Evolutionary conservation across 2,888 invertebrate genomes (phyloP).

Genomic region (Zelleria hepariella): DNA sequence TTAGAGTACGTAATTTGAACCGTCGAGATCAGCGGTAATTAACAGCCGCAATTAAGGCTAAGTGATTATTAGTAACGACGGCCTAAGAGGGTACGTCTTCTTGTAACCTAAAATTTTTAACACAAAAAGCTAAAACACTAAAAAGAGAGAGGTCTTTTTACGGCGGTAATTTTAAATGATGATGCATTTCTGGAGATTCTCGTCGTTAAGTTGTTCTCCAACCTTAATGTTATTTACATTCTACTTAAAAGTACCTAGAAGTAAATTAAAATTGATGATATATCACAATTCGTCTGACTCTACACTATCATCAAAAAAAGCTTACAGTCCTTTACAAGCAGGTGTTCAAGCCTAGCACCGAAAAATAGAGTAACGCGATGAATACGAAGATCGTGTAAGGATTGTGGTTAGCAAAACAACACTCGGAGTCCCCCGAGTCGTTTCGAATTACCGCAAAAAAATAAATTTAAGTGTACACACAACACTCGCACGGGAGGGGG

Average conservation of each 20-base stretch:
- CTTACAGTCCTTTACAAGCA: neutral
- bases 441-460: conserved; percentile 58
- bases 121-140: neutral
- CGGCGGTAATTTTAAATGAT: neutral
- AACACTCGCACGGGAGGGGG: conserved; percentile 57
- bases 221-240: neutral
- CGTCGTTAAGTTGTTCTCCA: neutral
- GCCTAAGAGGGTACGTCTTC: conserved; percentile 5
- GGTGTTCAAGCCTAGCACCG: neutral
- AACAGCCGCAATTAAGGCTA: conserved; percentile 67
- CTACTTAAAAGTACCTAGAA: neutral
- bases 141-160: neutral
- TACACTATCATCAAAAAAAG: neutral
- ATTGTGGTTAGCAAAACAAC: neutral
- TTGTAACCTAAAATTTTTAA: conserved; percentile 3
- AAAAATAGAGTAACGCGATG: neutral
- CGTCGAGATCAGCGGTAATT: conserved; percentile 69
- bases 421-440: conserved; percentile 20
- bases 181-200: neutral
- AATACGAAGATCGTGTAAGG: neutral
- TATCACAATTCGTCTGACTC: neutral
- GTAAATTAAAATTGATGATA: neutral
- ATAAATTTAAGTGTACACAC: conserved; percentile 54
- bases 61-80: conserved; percentile 55
- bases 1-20: conserved; percentile 73